A percentile compares a stretch with the other conserved stretches of the same genome.
Conservation (phyloP, 1,140 invertebrate species). For the Plectrocnemia conspersa region DNA sequence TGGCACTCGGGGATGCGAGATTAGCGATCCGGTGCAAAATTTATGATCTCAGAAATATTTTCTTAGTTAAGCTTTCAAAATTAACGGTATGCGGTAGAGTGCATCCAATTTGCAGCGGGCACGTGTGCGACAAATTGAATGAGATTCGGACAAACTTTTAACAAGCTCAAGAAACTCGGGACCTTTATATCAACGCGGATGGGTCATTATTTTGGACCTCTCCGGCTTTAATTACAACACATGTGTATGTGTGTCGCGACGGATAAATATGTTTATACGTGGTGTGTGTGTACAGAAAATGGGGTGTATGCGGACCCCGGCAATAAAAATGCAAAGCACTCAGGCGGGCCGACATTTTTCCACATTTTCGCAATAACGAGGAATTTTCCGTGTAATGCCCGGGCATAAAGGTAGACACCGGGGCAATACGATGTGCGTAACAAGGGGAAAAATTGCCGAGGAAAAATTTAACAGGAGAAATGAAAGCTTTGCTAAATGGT, state of each 20-base stretch:
- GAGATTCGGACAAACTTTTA: slow-evolving; percentile 29
- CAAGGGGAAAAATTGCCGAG: slow-evolving; percentile 33
- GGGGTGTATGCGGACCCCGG: too few relatives aligned
- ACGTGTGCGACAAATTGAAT: slow-evolving; percentile 14
- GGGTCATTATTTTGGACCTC: slow-evolving; percentile 24
- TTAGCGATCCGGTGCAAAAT: too few relatives aligned
- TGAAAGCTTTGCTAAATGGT: slow-evolving; percentile 34
- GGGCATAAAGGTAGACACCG: not conserved
- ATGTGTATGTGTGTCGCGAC: not conserved
- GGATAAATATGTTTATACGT: too few relatives aligned
- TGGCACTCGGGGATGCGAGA: too few relatives aligned
- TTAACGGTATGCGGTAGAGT: slow-evolving; percentile 31
- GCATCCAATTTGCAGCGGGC: slow-evolving; percentile 29
- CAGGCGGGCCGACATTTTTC: not conserved
- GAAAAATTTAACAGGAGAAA: slow-evolving; percentile 34
- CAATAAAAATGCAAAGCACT: slow-evolving; percentile 5
- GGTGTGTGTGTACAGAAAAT: too few relatives aligned
- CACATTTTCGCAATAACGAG: slow-evolving; percentile 4
- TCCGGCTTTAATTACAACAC: not conserved
- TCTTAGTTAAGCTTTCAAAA: slow-evolving; percentile 15
- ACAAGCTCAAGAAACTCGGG: slow-evolving; percentile 29
- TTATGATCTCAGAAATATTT: too few relatives aligned
- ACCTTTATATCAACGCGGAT: slow-evolving; percentile 28
- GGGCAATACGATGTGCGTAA: slow-evolving; percentile 14
- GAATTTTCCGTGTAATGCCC: slow-evolving; percentile 7